Conservation (phyloP, 2,797 vertebrate species). For the Melopsittacus undulatus region DNA sequence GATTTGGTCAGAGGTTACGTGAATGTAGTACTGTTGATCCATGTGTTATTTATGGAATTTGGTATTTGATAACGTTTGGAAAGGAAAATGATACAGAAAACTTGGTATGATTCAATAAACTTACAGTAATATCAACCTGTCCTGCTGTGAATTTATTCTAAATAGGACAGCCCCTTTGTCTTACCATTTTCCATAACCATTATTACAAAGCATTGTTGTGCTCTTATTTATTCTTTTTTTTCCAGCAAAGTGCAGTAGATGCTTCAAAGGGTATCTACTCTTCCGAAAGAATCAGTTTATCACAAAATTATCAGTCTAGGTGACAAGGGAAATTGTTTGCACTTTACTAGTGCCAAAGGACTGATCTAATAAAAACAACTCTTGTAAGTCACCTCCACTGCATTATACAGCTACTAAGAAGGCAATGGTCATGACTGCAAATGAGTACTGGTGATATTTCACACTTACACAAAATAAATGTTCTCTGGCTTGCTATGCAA, state of each 20-base stretch:
- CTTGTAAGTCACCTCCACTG: not conserved
- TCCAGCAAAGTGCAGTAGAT: not conserved
- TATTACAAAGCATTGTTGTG: not conserved
- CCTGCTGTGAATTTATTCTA: not conserved
- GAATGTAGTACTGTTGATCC: not conserved
- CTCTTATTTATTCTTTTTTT: not conserved
- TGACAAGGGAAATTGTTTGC: constrained; percentile 14
- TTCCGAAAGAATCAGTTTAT: constrained; percentile 11
- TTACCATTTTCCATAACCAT: not conserved
- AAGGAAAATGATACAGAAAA: not conserved
- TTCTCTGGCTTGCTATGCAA: not conserved
- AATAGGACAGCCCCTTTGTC: not conserved
- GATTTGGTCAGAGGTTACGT: not conserved
- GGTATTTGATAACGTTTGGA: not conserved
- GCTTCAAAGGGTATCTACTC: not conserved
- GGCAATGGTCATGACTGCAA: not conserved
- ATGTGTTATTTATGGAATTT: not conserved
- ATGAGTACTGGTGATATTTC: not conserved
- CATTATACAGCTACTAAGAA: not conserved
- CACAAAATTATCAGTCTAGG: constrained; percentile 11
- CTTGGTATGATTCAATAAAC: not conserved
- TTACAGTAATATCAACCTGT: not conserved
- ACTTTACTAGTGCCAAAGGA: not conserved
- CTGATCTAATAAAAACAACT: constrained; percentile 20
- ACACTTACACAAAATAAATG: not conserved